phyloP scores from a whole-genome alignment of 1,140 invertebrate genomes.

The Magallana angulata region DNA sequence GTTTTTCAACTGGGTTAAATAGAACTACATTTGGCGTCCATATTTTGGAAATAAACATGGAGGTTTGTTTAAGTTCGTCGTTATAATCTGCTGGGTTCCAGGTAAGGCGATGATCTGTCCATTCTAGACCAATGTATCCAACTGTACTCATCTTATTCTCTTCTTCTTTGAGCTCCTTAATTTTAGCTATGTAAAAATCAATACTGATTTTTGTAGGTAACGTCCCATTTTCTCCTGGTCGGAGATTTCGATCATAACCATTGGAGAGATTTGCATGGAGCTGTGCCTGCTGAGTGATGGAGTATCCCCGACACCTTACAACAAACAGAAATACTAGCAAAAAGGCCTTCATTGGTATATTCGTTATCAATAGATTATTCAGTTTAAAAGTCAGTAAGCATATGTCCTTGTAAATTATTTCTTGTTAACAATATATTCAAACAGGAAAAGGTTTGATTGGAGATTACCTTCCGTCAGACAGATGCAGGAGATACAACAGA shows the following conservation, averaged over 20 bases:
- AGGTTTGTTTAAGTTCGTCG: neutral
- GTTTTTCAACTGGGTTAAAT: neutral
- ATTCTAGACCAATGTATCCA: neutral
- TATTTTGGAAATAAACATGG: constrained; percentile 18
- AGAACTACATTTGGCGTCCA: constrained; percentile 12
- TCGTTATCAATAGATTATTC: too few relatives aligned
- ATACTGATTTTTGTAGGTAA: neutral
- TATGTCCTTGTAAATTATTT: too few relatives aligned
- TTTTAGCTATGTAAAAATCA: neutral
- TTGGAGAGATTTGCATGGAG: neutral
- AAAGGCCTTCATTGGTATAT: too few relatives aligned
- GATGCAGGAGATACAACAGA: too few relatives aligned
- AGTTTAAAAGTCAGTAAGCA: too few relatives aligned
- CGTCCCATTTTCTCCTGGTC: neutral
- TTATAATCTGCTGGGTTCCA: constrained; percentile 33
- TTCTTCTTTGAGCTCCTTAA: constrained; percentile 23
- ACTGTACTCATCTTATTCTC: neutral
- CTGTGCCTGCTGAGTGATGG: neutral
- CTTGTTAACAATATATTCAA: too few relatives aligned
- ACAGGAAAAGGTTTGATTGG: too few relatives aligned
- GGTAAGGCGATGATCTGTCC: constrained; percentile 10
- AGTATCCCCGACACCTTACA: neutral
- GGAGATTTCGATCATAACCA: neutral
- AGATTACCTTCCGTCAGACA: too few relatives aligned
- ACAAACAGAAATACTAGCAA: neutral